phyloP scores from a whole-genome alignment of 1,140 invertebrate species.

The Bombus sibiricus region DNA sequence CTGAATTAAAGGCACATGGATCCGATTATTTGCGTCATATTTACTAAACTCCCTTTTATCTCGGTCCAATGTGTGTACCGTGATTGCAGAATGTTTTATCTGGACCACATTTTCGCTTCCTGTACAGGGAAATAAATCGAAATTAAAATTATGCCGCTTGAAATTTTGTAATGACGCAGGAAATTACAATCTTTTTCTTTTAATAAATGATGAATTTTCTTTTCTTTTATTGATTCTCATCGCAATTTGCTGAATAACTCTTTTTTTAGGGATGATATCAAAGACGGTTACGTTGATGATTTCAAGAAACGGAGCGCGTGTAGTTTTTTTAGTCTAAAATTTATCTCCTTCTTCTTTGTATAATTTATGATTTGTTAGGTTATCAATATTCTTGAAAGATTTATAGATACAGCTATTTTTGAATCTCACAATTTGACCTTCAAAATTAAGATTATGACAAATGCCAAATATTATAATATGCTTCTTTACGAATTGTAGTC shows the following conservation, averaged over 20 bases:
- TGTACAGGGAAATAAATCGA: not conserved
- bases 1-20: not conserved
- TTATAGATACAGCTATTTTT: not conserved
- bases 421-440: not conserved
- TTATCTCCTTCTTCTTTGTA: not conserved
- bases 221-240: not conserved
- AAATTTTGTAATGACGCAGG: too few relatives aligned
- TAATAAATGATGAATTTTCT: not conserved
- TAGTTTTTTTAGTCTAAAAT: not conserved
- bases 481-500: not conserved
- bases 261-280: not conserved
- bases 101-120: not conserved
- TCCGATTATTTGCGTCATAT: conserved; percentile 7
- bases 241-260: not conserved
- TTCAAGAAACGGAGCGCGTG: not conserved
- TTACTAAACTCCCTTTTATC: not conserved
- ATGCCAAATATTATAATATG: not conserved
- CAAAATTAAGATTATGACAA: not conserved
- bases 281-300: not conserved
- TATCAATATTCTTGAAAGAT: not conserved
- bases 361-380: not conserved
- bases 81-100: not conserved
- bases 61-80: not conserved
- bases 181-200: too few relatives aligned
- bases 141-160: not conserved